Conservation (phyloP, 2,113 vertebrate genomes). For the Bufo gargarizans region DNA sequence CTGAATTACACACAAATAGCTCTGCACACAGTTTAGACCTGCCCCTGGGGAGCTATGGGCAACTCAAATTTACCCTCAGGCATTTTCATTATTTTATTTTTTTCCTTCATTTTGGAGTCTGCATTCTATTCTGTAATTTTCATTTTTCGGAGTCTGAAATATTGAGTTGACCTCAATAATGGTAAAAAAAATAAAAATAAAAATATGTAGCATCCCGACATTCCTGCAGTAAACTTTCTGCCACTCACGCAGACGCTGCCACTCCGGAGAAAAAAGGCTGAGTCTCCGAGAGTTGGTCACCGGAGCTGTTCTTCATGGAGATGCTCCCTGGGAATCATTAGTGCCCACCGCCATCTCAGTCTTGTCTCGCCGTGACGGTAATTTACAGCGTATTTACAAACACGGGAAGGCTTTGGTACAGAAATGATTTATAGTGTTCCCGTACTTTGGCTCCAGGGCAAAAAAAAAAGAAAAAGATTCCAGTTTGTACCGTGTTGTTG, state of each 20-base stretch:
- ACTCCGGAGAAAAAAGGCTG: not conserved
- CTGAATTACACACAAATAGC: conserved; percentile 86
- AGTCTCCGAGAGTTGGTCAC: not conserved
- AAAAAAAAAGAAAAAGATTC: conserved; percentile 18
- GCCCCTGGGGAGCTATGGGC: conserved; percentile 86
- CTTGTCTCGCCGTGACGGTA: conserved; percentile 17
- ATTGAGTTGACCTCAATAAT: conserved; percentile 55
- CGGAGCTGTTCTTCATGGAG: not conserved
- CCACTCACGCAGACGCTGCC: not conserved
- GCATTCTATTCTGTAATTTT: conserved; percentile 71
- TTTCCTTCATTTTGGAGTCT: conserved; percentile 72
- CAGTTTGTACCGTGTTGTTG: conserved; percentile 37
- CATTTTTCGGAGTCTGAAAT: conserved; percentile 50
- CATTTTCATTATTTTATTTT: conserved; percentile 70
- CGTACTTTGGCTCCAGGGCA: conserved; percentile 49
- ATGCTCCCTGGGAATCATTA: conserved; percentile 30
- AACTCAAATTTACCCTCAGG: conserved; percentile 85
- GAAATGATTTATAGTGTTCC: conserved; percentile 46
- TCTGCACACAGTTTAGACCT: conserved; percentile 78
- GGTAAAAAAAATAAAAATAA: not conserved
- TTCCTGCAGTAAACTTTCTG: conserved; percentile 33
- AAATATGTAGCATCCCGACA: not conserved
- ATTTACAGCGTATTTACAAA: conserved; percentile 49
- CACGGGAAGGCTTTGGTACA: conserved; percentile 39
- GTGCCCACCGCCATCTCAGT: conserved; percentile 28